Conservation (phyloP, 2,888 invertebrate species). For the Eucriotettix oculatus region DNA sequence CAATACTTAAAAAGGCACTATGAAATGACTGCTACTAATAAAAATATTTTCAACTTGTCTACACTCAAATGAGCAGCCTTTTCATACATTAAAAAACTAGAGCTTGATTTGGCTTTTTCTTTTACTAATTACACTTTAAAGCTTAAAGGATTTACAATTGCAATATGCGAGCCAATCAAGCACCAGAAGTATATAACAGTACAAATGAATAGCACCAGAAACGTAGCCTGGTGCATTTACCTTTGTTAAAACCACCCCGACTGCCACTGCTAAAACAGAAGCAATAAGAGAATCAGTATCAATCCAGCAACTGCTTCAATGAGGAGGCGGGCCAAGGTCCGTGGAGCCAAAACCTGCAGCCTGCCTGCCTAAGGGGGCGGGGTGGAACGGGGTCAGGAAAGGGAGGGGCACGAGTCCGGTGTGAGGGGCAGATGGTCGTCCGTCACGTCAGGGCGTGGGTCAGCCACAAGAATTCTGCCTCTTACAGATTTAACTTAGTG, state of each 20-base stretch:
- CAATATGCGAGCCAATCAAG: neutral
- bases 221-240: conserved; percentile 72
- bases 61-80: neutral
- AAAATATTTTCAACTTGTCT: neutral
- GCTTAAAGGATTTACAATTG: too few species aligned
- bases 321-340: neutral
- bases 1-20: neutral
- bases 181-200: conserved; percentile 8
- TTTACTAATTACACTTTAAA: too few species aligned
- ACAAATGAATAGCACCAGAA: conserved; percentile 52
- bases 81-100: neutral
- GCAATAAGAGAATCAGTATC: conserved; percentile 56
- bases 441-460: too few species aligned
- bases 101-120: neutral
- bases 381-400: too few species aligned
- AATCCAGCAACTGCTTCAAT: conserved; percentile 13
- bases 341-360: too few species aligned
- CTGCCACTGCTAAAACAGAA: conserved; percentile 86
- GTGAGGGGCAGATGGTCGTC: too few species aligned
- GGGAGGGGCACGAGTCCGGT: too few species aligned
- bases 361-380: neutral
- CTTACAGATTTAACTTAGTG: too few species aligned
- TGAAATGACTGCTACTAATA: neutral
- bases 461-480: too few species aligned
- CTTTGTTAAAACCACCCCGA: conserved; percentile 93